These are phyloP conservation scores for Thunnus thynnus DNA, from an alignment of 2,113 vertebrate genomes.

Conservation along the genomic window DNA sequence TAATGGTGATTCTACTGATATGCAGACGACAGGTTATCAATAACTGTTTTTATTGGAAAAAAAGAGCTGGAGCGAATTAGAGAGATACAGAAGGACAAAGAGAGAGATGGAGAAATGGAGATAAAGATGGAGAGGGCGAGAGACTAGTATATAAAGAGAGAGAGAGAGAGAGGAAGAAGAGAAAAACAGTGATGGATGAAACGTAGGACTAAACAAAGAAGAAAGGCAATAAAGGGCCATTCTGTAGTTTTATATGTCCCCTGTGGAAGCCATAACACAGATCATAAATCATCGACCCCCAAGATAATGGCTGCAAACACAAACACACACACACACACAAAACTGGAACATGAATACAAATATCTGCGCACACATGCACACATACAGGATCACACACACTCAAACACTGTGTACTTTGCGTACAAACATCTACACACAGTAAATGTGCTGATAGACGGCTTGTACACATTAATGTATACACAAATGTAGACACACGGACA, in stretches of 20 bases:
- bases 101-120: constrained; percentile 20
- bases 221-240: constrained; percentile 78
- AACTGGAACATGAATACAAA: constrained; percentile 24
- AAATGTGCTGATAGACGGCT: constrained; percentile 50
- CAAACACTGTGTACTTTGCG: background rate
- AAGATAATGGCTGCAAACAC: constrained; percentile 67
- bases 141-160: constrained; percentile 10
- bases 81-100: constrained; percentile 30
- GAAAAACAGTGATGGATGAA: constrained; percentile 73
- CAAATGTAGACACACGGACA: background rate
- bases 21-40: constrained; percentile 71
- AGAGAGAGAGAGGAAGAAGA: constrained; percentile 22
- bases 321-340: constrained; percentile 33
- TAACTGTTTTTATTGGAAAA: constrained; percentile 68
- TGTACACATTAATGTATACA: constrained; percentile 19
- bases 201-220: constrained; percentile 69
- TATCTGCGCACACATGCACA: constrained; percentile 13
- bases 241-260: constrained; percentile 81
- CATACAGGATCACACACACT: background rate
- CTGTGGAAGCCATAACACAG: constrained; percentile 67
- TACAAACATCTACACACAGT: constrained; percentile 18
- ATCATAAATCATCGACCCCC: constrained; percentile 76
- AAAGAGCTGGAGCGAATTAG: constrained; percentile 52
- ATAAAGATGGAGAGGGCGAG: constrained; percentile 22
- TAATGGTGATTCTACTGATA: constrained; percentile 62